Evolutionary conservation across 2,888 invertebrate species (phyloP).

Genomic region (Trichopria drosophilae): DNA sequence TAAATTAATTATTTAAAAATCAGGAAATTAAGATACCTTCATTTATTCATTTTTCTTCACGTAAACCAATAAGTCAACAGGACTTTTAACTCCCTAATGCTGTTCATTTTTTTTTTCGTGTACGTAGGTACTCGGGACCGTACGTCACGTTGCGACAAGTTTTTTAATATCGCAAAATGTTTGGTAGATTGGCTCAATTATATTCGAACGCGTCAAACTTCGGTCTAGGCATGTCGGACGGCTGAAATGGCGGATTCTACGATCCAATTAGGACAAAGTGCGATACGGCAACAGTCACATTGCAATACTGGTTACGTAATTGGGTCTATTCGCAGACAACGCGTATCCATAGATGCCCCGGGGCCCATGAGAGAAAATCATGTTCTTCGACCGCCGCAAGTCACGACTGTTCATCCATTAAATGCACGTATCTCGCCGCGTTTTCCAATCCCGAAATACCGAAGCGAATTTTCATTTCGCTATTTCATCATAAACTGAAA

Average conservation of each 20-base stretch:
- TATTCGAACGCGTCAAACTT: conserved; percentile 53
- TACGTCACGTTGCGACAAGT: too few species aligned
- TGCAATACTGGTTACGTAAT: conserved; percentile 38
- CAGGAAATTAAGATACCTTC: too few species aligned
- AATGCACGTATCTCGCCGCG: background rate
- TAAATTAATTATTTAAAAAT: too few species aligned
- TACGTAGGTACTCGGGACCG: too few species aligned
- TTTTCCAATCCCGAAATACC: too few species aligned
- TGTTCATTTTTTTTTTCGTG: too few species aligned
- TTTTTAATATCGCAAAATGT: conserved; percentile 9
- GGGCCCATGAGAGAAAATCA: conserved; percentile 26
- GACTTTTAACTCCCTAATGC: too few species aligned
- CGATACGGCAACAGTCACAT: conserved; percentile 52
- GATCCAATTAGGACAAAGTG: conserved; percentile 52
- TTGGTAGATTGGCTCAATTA: conserved; percentile 49
- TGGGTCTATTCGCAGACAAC: conserved; percentile 57
- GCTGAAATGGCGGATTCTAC: conserved; percentile 49
- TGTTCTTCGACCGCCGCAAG: conserved; percentile 26
- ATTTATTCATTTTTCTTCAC: too few species aligned
- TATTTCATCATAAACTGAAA: too few species aligned
- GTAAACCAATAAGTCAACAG: too few species aligned
- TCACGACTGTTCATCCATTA: conserved; percentile 35
- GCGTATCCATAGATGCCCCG: conserved; percentile 50
- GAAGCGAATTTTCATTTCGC: conserved; percentile 1
- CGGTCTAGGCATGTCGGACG: conserved; percentile 55